phyloP scores from a whole-genome alignment of 2,888 invertebrate species.

The Junonia oenone region DNA sequence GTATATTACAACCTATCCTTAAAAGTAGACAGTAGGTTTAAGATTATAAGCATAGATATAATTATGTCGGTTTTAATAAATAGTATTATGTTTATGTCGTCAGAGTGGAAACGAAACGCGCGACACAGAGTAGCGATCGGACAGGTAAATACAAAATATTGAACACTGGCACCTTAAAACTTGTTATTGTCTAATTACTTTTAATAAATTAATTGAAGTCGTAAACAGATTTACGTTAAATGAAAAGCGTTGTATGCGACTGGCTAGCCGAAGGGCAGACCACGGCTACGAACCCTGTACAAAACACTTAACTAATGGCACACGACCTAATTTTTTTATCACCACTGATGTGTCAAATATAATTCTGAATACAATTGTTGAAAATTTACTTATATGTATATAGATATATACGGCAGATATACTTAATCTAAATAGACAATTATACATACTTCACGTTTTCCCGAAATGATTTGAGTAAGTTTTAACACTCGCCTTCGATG shows the following conservation, averaged over 20 bases:
- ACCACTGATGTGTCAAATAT: constrained; percentile 23
- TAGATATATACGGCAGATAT: neutral
- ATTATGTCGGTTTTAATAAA: constrained; percentile 46
- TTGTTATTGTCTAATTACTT: constrained; percentile 46
- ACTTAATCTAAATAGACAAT: neutral
- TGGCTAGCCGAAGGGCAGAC: constrained; percentile 16
- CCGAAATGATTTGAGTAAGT: neutral
- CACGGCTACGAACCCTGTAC: constrained; percentile 38
- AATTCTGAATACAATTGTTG: constrained; percentile 3
- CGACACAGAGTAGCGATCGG: constrained; percentile 40
- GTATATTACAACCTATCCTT: constrained; percentile 63
- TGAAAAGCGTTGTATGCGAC: constrained; percentile 18
- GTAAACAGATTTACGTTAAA: constrained; percentile 18
- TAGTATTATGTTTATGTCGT: constrained; percentile 32
- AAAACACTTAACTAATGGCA: constrained; percentile 46
- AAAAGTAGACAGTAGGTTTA: constrained; percentile 66
- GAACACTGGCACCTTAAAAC: constrained; percentile 60
- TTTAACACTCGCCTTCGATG: neutral
- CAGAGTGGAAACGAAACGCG: constrained; percentile 43
- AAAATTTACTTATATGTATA: neutral
- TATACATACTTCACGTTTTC: neutral
- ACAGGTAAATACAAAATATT: constrained; percentile 38
- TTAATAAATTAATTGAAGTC: constrained; percentile 14
- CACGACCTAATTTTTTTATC: constrained; percentile 38
- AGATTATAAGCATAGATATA: constrained; percentile 51